These are phyloP conservation scores for Eueremaeus valkanovi DNA, from an alignment of 2,888 invertebrate genomes.

Conservation along the genomic window DNA sequence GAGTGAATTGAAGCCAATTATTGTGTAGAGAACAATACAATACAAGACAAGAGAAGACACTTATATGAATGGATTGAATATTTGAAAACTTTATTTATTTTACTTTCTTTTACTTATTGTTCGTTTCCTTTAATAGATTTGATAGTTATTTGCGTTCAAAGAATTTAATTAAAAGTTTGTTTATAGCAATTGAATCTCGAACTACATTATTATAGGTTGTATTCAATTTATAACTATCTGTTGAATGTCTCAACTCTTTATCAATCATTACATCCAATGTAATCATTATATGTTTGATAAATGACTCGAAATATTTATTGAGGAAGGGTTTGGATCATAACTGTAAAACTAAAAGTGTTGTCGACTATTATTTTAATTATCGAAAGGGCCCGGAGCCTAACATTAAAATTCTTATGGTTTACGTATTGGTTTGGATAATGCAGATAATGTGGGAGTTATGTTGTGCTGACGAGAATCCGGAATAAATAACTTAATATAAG, in stretches of 20 bases:
- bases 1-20: too few species aligned
- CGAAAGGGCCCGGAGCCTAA: conserved; percentile 7
- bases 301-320: not conserved
- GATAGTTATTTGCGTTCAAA: too few species aligned
- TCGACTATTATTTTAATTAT: conserved; percentile 31
- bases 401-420: conserved; percentile 29
- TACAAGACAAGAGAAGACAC: too few species aligned
- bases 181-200: too few species aligned
- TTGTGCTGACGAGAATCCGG: not conserved
- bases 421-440: conserved; percentile 7
- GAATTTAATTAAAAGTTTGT: too few species aligned
- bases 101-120: too few species aligned
- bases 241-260: not conserved
- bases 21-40: too few species aligned
- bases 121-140: too few species aligned
- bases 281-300: conserved; percentile 17
- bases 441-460: conserved; percentile 28
- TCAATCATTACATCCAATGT: not conserved
- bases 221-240: too few species aligned
- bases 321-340: not conserved
- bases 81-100: too few species aligned
- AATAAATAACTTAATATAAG: not conserved
- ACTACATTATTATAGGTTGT: too few species aligned
- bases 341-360: conserved; percentile 16
- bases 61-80: too few species aligned